Conservation (phyloP, 2,113 vertebrate species). For the Steatornis caripensis region DNA sequence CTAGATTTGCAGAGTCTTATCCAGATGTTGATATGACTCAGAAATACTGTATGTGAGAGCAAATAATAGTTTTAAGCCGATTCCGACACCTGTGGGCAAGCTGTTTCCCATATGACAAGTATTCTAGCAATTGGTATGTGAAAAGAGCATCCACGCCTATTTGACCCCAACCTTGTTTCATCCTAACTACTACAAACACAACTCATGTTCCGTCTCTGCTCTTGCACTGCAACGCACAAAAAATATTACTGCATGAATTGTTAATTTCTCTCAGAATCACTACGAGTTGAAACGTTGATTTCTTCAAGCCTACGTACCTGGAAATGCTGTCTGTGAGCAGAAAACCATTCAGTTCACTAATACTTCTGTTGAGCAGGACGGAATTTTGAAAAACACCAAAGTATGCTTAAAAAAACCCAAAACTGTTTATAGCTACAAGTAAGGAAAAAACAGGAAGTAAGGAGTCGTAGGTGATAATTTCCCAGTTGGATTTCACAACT, state of each 20-base stretch:
- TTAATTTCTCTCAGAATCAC: not conserved
- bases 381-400: not conserved
- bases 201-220: not conserved
- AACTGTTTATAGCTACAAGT: constrained; percentile 36
- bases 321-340: not conserved
- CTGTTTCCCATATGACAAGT: not conserved
- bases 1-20: not conserved
- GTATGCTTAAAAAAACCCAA: not conserved
- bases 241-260: not conserved
- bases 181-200: not conserved
- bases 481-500: constrained; percentile 53
- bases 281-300: not conserved
- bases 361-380: not conserved
- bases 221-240: not conserved
- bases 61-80: not conserved
- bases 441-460: constrained; percentile 27
- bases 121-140: not conserved
- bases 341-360: not conserved
- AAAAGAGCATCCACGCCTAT: not conserved
- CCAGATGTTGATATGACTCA: not conserved
- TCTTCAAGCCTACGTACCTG: not conserved
- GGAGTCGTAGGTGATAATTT: constrained; percentile 48
- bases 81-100: constrained; percentile 12
- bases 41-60: not conserved
- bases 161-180: not conserved